Percentiles rank a stretch among this genome's conserved stretches.
Conservation (phyloP, 64 coral and sea anemone species). For the Montipora sp. region DNA sequence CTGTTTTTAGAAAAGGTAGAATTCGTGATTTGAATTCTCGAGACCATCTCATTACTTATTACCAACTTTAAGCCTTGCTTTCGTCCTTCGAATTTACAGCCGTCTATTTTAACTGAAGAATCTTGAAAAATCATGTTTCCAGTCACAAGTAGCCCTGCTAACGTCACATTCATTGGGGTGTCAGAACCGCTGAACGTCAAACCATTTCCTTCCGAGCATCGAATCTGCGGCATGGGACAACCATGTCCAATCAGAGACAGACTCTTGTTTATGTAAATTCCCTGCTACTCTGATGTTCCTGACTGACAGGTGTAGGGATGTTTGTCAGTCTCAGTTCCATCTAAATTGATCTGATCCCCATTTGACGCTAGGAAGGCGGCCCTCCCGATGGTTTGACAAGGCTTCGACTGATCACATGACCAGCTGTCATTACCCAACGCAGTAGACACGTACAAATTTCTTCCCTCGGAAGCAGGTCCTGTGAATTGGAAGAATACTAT, state of each 20-base stretch:
- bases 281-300: constrained; percentile 14
- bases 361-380: constrained; percentile 24
- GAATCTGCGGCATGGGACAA: constrained; percentile 13
- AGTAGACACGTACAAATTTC: no score
- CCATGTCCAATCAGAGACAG: constrained; percentile 51
- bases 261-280: constrained; percentile 66
- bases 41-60: not conserved
- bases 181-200: constrained; percentile 27
- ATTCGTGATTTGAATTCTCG: constrained; percentile 1
- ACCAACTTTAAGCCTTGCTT: not conserved
- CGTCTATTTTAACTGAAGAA: not conserved
- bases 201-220: constrained; percentile 23
- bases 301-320: constrained; percentile 61
- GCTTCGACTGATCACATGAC: not conserved
- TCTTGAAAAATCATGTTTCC: constrained; percentile 7
- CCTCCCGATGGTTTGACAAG: constrained; percentile 66
- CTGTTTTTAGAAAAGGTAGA: constrained; percentile 20
- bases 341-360: constrained; percentile 30
- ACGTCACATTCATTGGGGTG: not conserved
- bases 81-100: not conserved
- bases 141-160: not conserved
- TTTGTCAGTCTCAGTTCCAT: constrained; percentile 45
- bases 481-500: no score
- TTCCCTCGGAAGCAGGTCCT: no score
- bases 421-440: no score